These are phyloP conservation scores for Elanoides forficatus DNA, from an alignment of 2,113 vertebrate species.

Conservation along the genomic window DNA sequence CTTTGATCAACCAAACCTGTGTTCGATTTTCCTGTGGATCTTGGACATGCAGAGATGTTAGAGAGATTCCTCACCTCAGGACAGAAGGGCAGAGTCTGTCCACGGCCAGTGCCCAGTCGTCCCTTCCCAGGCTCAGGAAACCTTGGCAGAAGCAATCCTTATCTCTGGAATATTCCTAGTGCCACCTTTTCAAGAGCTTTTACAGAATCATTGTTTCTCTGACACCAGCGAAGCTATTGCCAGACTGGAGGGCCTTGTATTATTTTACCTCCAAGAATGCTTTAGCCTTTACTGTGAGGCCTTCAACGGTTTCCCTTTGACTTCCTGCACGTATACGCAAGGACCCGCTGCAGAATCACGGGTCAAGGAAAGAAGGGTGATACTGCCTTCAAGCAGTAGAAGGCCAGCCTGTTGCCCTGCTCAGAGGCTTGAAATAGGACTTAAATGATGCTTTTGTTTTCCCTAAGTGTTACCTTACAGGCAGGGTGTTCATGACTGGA, in stretches of 20 bases:
- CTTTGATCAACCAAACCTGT: neutral
- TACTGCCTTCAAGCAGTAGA: neutral
- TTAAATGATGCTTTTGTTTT: neutral
- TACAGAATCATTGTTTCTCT: neutral
- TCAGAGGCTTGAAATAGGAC: neutral
- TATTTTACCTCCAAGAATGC: neutral
- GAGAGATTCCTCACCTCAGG: neutral
- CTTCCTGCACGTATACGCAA: neutral
- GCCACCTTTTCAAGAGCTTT: neutral
- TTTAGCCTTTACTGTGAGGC: neutral
- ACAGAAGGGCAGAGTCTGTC: neutral
- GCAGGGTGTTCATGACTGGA: neutral
- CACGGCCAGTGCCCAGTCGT: neutral
- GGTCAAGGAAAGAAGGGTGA: neutral
- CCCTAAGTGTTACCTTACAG: neutral
- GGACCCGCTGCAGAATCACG: neutral
- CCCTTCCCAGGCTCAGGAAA: neutral
- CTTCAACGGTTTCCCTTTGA: neutral
- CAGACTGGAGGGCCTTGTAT: neutral
- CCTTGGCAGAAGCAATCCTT: neutral
- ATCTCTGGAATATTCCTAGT: neutral
- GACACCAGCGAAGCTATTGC: neutral
- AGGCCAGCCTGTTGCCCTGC: neutral
- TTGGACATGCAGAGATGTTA: neutral
- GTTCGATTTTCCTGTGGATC: neutral